Conservation (phyloP, 2,113 vertebrate species). For the Sterrhoptilus dennistouni region DNA sequence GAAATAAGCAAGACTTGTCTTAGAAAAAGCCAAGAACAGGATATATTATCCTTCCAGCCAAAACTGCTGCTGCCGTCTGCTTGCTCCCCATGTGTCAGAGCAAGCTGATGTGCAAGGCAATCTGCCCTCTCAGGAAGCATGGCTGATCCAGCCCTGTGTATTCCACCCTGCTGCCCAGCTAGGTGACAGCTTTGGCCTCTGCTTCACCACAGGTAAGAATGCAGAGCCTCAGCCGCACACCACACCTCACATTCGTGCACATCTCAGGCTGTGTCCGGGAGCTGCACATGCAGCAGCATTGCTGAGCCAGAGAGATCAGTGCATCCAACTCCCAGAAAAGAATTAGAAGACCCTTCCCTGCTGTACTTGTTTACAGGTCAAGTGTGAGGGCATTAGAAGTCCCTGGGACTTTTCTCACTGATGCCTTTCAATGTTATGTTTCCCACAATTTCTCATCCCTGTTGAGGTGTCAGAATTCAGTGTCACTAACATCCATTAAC, state of each 20-base stretch:
- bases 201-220: accelerated
- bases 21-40: background rate
- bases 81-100: background rate
- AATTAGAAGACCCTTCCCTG: background rate
- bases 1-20: background rate
- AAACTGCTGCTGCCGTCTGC: background rate
- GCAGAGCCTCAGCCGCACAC: background rate
- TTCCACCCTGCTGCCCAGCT: background rate
- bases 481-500: background rate
- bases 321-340: background rate
- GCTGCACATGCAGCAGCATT: accelerated
- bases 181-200: background rate
- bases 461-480: background rate
- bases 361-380: background rate
- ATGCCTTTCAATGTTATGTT: background rate
- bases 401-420: background rate
- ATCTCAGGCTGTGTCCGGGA: background rate
- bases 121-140: background rate
- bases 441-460: background rate
- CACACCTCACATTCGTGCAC: background rate
- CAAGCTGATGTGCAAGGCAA: too few species aligned
- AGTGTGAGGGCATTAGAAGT: background rate
- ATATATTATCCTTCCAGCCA: background rate
- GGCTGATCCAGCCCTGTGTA: accelerated
- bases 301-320: background rate